phyloP scores from a whole-genome alignment of 1,140 invertebrate genomes.

The Aphelenchoides besseyi region DNA sequence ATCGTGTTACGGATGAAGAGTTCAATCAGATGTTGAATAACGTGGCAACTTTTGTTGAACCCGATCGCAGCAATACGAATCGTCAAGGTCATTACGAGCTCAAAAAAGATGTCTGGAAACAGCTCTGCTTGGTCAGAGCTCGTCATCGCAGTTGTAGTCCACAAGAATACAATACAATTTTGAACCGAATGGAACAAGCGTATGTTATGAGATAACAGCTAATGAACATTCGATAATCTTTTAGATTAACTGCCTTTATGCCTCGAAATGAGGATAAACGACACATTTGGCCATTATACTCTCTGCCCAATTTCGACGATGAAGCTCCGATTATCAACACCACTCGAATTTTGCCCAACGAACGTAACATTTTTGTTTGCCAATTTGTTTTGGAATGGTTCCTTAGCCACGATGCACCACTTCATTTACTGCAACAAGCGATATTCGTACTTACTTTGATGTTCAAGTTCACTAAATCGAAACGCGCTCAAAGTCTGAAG shows the following conservation, averaged over 20 bases:
- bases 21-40: slow-evolving; percentile 18
- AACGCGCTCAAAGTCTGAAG: not conserved
- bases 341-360: not conserved
- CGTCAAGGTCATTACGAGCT: slow-evolving; percentile 22
- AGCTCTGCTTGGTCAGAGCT: not conserved
- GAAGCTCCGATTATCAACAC: slow-evolving; percentile 8
- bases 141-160: slow-evolving; percentile 11
- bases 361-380: not conserved
- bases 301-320: slow-evolving; percentile 11
- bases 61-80: not conserved
- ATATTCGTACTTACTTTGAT: slow-evolving; percentile 15
- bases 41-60: slow-evolving; percentile 23
- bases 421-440: slow-evolving; percentile 22
- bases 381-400: slow-evolving; percentile 5
- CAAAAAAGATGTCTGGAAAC: not conserved
- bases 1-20: not conserved
- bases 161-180: slow-evolving; percentile 23
- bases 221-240: not conserved
- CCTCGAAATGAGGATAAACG: not conserved
- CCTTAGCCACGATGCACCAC: not conserved
- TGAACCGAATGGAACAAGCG: slow-evolving; percentile 15
- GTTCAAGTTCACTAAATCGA: not conserved
- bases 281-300: slow-evolving; percentile 16
- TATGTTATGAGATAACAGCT: not conserved
- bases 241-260: not conserved